Evolutionary conservation across 2,797 vertebrate genomes (phyloP), one percentile per base, ranked within the genome.

Genomic region (Danio tinwini): DNA sequence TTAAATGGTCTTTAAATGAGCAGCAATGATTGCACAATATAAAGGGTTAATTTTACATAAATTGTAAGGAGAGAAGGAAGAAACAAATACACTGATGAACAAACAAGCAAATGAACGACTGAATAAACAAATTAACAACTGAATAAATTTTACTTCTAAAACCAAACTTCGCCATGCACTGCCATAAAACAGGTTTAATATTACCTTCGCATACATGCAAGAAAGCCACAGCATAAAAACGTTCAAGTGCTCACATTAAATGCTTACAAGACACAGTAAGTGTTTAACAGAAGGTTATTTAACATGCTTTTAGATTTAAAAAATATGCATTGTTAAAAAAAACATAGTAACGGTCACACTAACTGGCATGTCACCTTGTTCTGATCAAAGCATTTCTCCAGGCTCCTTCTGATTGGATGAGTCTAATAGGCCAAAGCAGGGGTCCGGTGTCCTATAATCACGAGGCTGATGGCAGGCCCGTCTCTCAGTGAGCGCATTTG

Each of bases 361-460:
- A 56, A 68, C 39, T 59, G 16, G 16, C 59, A 82, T 40, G 47
- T 17, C 45, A 59, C 42, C 50, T 39, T 49, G 53, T 63, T 74
- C 50, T 42, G 71, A 61, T 78, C 64, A 69, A 44, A 72, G 64
- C 9, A 62, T 62, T 72, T n/a, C 37, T 45, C 19, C 12, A n/a
- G 29, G 78, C 16, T 72, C 78, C 45, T 37, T 59, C 67, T 72
- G 75, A 83, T 76, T 81, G 78, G 70, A 72, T 7, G 3, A 5
- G 40, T 72, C 73, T 68, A 75, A 81, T 72, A 73, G 71, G 70
- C 47, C 42, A 65, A 44, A 10, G 69, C 67, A 71, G 78, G 71
- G 69, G 74, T 75, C 56, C 11, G 11, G 61, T 58, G 68, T 83
- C 74, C 52, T 81, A 53, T 67, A 85, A 83, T 85, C 81, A 81